phyloP scores from a whole-genome alignment of 2,113 vertebrate species.

The Panthera tigris region DNA sequence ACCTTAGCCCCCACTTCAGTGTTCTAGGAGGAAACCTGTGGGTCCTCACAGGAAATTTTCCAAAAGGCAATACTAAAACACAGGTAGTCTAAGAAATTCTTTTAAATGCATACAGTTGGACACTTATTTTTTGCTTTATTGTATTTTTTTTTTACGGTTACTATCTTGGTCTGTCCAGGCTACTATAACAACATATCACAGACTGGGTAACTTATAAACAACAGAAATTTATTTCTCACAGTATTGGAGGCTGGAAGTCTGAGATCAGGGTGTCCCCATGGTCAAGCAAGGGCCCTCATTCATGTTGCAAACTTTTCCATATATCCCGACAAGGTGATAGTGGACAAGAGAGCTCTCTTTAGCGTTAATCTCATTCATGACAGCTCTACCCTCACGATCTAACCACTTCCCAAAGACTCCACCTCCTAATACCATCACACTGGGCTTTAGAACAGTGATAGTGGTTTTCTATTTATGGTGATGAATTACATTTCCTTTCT shows the following conservation, averaged over 20 bases:
- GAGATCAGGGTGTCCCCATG: not conserved
- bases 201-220: not conserved
- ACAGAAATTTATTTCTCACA: not conserved
- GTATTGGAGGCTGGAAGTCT: not conserved
- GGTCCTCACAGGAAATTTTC: not conserved
- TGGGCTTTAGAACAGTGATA: not conserved
- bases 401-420: not conserved
- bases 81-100: not conserved
- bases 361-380: not conserved
- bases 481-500: not conserved
- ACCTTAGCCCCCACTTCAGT: not conserved
- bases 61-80: not conserved
- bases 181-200: not conserved
- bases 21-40: not conserved
- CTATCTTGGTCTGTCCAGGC: not conserved
- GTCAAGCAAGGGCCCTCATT: not conserved
- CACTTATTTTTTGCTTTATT: not conserved
- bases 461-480: not conserved
- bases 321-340: not conserved
- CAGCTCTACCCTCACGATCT: not conserved
- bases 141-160: not conserved
- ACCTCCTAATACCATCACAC: not conserved
- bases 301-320: not conserved
- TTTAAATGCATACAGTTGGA: not conserved
- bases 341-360: not conserved